phyloP scores from a whole-genome alignment of 2,797 vertebrate species.

The Graptemys geographica region DNA sequence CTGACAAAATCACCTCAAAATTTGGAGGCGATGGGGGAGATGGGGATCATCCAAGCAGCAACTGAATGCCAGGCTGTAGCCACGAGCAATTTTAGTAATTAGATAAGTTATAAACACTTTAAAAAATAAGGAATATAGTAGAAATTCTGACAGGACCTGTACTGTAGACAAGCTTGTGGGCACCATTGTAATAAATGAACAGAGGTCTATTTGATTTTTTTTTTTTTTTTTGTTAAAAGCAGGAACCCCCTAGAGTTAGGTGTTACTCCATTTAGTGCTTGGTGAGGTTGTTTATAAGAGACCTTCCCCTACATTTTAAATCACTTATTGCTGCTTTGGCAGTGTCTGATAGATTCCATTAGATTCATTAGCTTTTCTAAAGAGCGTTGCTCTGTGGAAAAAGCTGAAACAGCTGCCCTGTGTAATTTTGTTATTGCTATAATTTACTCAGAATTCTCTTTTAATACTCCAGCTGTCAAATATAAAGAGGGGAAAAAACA shows the following conservation, averaged over 20 bases:
- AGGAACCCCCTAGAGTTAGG: constrained; percentile 31
- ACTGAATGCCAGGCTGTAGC: constrained; percentile 37
- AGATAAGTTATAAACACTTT: constrained; percentile 49
- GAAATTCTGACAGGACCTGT: constrained; percentile 57
- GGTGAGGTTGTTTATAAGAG: constrained; percentile 59
- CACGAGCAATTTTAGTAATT: constrained; percentile 33
- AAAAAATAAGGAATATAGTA: constrained; percentile 49
- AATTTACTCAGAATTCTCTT: constrained; percentile 73
- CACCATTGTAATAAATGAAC: constrained; percentile 52
- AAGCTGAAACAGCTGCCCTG: constrained; percentile 68
- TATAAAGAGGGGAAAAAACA: constrained; percentile 30
- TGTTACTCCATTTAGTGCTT: constrained; percentile 58
- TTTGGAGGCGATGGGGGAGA: constrained; percentile 12
- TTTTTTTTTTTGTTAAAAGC: constrained; percentile 40
- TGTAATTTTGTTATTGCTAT: constrained; percentile 77
- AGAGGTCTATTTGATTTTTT: constrained; percentile 63
- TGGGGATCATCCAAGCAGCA: constrained; percentile 45
- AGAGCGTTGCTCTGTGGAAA: constrained; percentile 65
- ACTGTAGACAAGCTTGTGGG: constrained; percentile 25
- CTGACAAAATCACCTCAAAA: constrained; percentile 15
- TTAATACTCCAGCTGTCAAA: constrained; percentile 73
- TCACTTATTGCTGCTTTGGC: constrained; percentile 71
- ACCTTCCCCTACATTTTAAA: constrained; percentile 72
- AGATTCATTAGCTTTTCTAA: constrained; percentile 78
- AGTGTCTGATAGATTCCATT: constrained; percentile 73